Base-by-base conservation (phyloP, 2,113 vertebrate genomes). In the Steatornis caripensis region DNA sequence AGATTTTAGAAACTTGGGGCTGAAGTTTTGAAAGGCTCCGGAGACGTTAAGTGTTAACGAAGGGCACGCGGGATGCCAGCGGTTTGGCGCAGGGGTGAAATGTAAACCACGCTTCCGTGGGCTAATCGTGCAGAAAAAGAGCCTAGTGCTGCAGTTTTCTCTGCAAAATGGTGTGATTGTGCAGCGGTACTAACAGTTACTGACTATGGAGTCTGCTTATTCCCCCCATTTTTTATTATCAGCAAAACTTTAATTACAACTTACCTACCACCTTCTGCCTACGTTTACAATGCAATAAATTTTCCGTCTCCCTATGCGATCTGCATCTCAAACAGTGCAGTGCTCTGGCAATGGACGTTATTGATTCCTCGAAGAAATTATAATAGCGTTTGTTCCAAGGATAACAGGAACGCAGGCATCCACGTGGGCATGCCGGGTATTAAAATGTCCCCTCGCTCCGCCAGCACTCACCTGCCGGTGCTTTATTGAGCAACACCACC, bases 191-290 rank as follows among this genome's bases (percentile, higher is more conserved):
- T 80, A 91, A 86, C 81, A 66, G 37, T 94, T 89, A 83, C 89
- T 85, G 86, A 81, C 87, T 84, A 32, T 16, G 46, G 87, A 95
- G 49, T 16, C 81, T 88, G 93, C 96, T 97, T 95, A 96, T 96
- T 97, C 85, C 69, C 68, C 93, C 90, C 58, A 79, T 94, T 98
- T 97, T 97, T 98, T 98, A 98, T 97, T 96, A 97, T 97, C 97
- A 97, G 97, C 97, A 97, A 98, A 98, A 98, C 95, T 96, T 98
- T 98, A 98, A 98, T 98, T 98, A 98, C 97, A 98, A 91, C 94
- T 98, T 94, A 97, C 93, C 96, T 94, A 87, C 96, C 84, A 95
- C 97, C 96, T 98, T 97, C 97, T 97, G 95, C 89, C 71, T 39
- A 54, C 74, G 21, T 97, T 97, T 98, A 97, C 96, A 98, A 97